Percentiles rank a stretch among this genome's conserved stretches.
phyloP scores from a whole-genome alignment of 2,888 invertebrate genomes.

The Pristionchus entomophagus region DNA sequence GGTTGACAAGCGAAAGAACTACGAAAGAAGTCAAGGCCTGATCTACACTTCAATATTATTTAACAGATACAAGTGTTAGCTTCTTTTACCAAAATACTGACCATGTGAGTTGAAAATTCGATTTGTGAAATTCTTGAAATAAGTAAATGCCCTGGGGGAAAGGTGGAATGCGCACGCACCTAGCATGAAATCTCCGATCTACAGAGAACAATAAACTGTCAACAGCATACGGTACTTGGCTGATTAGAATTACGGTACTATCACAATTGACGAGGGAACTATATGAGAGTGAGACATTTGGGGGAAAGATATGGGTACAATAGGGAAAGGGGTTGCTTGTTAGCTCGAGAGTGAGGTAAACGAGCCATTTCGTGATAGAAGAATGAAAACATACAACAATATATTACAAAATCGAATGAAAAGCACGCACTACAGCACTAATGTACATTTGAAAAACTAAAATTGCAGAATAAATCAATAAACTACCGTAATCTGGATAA shows the following conservation, averaged over 20 bases:
- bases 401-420: background rate
- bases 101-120: background rate
- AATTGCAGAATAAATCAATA: background rate
- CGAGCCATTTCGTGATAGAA: background rate
- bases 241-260: background rate
- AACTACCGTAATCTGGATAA: background rate
- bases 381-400: background rate
- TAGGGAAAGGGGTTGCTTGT: background rate
- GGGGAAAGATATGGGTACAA: background rate
- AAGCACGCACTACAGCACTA: background rate
- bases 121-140: background rate
- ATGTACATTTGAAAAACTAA: background rate
- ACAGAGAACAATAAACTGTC: background rate
- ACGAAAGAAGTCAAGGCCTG: no score
- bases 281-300: background rate
- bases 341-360: background rate
- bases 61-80: no score
- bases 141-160: background rate
- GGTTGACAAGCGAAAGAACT: no score
- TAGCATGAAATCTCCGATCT: slow-evolving; percentile 3
- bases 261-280: background rate
- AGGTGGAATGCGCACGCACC: background rate
- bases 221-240: background rate
- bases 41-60: no score
- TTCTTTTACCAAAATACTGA: no score